Evolutionary conservation across 2,888 invertebrate genomes (phyloP), one percentile per base, ranked within the genome.

Genomic region (Volucella inanis): DNA sequence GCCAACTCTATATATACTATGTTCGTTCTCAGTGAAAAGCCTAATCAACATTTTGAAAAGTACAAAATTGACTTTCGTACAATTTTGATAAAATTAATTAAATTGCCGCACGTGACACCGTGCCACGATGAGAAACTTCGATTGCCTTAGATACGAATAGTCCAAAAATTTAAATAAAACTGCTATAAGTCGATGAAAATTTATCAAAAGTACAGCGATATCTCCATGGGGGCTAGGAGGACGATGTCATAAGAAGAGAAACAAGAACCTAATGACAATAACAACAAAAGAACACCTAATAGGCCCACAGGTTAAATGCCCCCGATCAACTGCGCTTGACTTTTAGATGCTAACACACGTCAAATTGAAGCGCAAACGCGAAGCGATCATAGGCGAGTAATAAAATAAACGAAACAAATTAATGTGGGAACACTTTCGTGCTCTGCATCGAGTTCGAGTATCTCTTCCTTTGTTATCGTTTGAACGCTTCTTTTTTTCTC

Each of bases 401-500:
- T 81, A 45, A 67, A 76, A 67, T 76, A 70, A 81, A 71, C 55
- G 68, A 68, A 85, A 71, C 71, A 76, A 85, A 85, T 85, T 80
- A 85, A 85, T 85, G 85, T 85, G 85, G 71, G 85, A 85, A 85
- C 68, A 47, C 65, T 79, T 64, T 78, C 65, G 61, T 74, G 74
- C 39, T 67, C 49, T 62, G 61, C 76, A 71, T 76, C 31, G 31
- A 31, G 31, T 31, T 31, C 31, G 31, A 31, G 31, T 31, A 31
- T 31, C 55, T 61, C 65, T 81, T 76, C 67, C 81, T 75, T 84
- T 84, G 74, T 77, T 76, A 54, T 78, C 79, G 79, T 65, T 84
- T 83, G 74, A 31, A 31, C 6, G 31, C 6, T 31, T 62, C 67
- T 79, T 70, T 70, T 47, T 49, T 72, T 9, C 14, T n/a, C 41